Percentiles rank a stretch among this genome's conserved stretches.
phyloP scores from a whole-genome alignment of 2,888 invertebrate genomes.

The Euzetes globulus region DNA sequence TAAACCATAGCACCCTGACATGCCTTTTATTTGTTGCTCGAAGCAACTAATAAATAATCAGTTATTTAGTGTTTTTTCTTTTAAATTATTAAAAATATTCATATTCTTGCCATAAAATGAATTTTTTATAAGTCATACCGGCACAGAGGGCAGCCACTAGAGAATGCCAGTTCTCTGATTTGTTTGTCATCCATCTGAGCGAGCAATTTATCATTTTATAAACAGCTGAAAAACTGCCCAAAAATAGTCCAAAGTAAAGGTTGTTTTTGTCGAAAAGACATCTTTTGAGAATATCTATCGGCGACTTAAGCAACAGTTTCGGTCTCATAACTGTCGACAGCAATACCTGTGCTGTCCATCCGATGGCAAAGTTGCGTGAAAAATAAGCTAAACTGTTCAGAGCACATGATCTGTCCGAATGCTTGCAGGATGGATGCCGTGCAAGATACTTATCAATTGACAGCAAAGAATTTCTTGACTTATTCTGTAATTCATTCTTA shows the following conservation, averaged over 20 bases:
- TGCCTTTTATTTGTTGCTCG: too few relatives aligned
- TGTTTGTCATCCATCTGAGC: slow-evolving; percentile 53
- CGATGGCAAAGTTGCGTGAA: not conserved
- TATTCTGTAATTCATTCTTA: not conserved
- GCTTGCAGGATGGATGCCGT: slow-evolving; percentile 22
- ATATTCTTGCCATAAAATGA: not conserved
- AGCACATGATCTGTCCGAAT: slow-evolving; percentile 2
- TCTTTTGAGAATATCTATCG: not conserved
- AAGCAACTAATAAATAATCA: too few relatives aligned
- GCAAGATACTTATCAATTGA: not conserved
- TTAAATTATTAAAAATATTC: too few relatives aligned
- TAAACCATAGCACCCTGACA: too few relatives aligned
- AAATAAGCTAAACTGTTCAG: slow-evolving; percentile 7
- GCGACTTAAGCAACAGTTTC: not conserved
- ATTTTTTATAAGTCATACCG: slow-evolving; percentile 52
- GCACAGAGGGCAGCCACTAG: slow-evolving; percentile 64
- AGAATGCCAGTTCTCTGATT: slow-evolving; percentile 59
- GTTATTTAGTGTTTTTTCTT: too few relatives aligned
- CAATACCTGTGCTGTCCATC: slow-evolving; percentile 27
- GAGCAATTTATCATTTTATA: slow-evolving; percentile 53
- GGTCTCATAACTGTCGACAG: slow-evolving; percentile 6
- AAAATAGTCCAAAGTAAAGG: slow-evolving; percentile 34
- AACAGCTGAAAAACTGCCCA: slow-evolving; percentile 25
- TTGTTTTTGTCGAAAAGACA: not conserved
- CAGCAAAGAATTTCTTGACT: not conserved